Base-by-base conservation (phyloP, 2,797 vertebrate genomes). In the Pachyuromys duprasi region DNA sequence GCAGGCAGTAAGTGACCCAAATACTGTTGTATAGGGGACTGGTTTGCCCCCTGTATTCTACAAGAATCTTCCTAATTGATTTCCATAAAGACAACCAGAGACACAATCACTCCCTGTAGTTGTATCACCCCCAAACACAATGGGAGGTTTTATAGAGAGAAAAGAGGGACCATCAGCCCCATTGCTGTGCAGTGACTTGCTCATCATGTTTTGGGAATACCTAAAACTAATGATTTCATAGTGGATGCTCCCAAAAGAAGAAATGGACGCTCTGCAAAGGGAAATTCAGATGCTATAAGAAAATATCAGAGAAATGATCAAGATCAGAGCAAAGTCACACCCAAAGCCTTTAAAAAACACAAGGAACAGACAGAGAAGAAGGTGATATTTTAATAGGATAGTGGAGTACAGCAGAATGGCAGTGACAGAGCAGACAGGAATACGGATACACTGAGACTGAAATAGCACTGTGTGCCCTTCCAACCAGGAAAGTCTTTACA, bases 301-400 rank as follows among this genome's bases (percentile, higher is more conserved):
- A 82, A 80, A 80, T 24, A 45, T 5, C 36, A 95, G 65, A 86
- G 60, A 82, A 95, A 49, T 8, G 12, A 53, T 62, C 55, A 31
- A 42, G 82, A 26, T 53, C 49, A 92, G 80, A 95, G 53, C 36
- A 94, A 62, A 60, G 72, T 93, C 0, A 18, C 26, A 45, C 31
- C 95, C 86, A 33, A 93, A 95, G 83, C 22, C 69, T 17, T 3
- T 14, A 69, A 42, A 31, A 20, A 65, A 94, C n/a, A 83, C 7
- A 0, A n/a, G 31, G 67, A 86, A 87, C 96, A 98, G 97, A 93
- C 91, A 97, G 98, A 98, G 98, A 99, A 99, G 98, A 98, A 98
- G 99, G 98, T 94, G 98, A 96, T 97, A 97, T 99, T 98, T 99
- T 99, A 99, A 99, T 99, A 98, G 98, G 97, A 99, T 98, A 98